Evolutionary conservation across 64 coral and sea anemone genomes (phyloP).

Genomic region (Stylophora pistillata): DNA sequence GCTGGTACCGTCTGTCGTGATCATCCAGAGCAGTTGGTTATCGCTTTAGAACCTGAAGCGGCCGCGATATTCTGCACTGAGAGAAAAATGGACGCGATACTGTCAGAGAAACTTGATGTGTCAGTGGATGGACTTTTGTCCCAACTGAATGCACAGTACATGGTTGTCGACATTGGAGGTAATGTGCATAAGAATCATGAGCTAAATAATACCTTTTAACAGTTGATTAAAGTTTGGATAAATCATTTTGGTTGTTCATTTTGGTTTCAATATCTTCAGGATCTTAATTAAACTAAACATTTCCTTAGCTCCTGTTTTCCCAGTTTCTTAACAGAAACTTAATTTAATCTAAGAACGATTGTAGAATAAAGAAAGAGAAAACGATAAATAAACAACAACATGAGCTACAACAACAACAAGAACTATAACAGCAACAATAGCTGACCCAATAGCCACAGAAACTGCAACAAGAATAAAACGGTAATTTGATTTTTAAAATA

Average conservation of each 20-base stretch:
- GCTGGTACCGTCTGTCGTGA: constrained; percentile 9
- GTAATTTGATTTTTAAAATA: no score
- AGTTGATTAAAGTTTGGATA: background rate
- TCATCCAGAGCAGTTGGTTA: background rate
- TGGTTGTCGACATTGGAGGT: constrained; percentile 24
- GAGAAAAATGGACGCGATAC: constrained; percentile 15
- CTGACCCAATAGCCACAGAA: no score
- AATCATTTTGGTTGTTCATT: background rate
- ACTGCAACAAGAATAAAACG: no score
- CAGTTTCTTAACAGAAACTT: no score
- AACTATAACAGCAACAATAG: no score
- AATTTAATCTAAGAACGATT: no score
- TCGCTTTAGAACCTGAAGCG: constrained; percentile 20
- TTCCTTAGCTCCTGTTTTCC: no score
- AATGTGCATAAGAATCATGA: background rate
- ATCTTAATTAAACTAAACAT: no score
- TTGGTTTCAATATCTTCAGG: background rate
- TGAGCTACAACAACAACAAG: no score
- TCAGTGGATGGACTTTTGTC: constrained; percentile 6
- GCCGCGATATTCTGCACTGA: constrained; percentile 3
- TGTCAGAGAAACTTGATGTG: background rate
- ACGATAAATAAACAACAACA: no score
- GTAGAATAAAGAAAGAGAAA: no score
- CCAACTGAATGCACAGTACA: background rate
- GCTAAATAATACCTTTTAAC: background rate